Conservation (phyloP, 2,888 invertebrate genomes). For the Scrobipalpa costella region DNA sequence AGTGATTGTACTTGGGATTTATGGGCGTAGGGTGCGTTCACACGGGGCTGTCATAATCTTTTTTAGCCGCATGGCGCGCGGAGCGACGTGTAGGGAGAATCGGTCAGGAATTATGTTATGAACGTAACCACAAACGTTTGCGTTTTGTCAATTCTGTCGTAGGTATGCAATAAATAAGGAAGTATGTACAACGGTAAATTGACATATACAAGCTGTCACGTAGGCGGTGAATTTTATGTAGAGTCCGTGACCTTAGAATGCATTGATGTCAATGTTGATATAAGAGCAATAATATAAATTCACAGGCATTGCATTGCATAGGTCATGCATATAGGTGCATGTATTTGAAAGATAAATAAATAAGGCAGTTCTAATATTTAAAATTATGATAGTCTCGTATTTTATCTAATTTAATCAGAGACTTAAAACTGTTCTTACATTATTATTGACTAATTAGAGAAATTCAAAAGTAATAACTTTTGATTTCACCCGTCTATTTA, state of each 20-base stretch:
- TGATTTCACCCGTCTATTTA: conserved; percentile 48
- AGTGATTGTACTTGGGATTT: conserved; percentile 57
- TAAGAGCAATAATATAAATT: too few species aligned
- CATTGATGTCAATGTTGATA: background rate
- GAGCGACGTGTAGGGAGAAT: conserved; percentile 60
- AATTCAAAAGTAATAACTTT: conserved; percentile 7
- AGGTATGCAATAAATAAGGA: conserved; percentile 28
- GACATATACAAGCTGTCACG: background rate
- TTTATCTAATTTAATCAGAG: too few species aligned
- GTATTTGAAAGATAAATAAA: too few species aligned
- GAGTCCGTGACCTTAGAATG: background rate
- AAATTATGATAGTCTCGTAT: too few species aligned
- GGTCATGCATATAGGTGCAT: too few species aligned
- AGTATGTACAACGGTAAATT: conserved; percentile 20
- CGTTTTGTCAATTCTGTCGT: conserved; percentile 40
- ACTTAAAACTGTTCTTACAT: background rate
- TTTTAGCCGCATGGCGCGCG: conserved; percentile 75
- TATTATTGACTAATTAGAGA: background rate
- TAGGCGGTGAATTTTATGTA: background rate
- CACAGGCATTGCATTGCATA: too few species aligned
- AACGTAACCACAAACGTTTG: conserved; percentile 54
- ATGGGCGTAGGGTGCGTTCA: conserved; percentile 61
- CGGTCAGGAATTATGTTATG: conserved; percentile 60
- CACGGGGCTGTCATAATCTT: conserved; percentile 77
- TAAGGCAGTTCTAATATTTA: too few species aligned